These are phyloP conservation scores for Agrochola lychnidis DNA, from an alignment of 2,888 invertebrate genomes.

Conservation along the genomic window DNA sequence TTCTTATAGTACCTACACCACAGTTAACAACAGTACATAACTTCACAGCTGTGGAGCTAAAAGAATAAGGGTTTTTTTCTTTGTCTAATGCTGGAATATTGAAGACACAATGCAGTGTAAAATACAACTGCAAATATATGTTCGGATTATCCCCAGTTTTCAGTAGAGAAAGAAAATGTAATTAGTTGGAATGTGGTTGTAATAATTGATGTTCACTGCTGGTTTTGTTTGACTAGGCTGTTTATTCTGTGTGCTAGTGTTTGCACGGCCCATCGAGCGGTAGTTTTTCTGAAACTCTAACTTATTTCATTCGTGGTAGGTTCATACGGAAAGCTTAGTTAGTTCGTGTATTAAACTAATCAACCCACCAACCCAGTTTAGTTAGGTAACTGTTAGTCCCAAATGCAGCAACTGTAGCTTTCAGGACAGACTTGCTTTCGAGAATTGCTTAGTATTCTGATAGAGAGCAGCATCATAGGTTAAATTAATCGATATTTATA, in stretches of 20 bases:
- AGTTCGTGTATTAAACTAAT: neutral
- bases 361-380: neutral
- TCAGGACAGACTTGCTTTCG: neutral
- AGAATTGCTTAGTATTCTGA: neutral
- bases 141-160: constrained; percentile 8
- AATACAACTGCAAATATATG: constrained; percentile 13
- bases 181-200: constrained; percentile 25
- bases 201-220: constrained; percentile 24
- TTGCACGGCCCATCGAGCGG: neutral
- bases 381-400: neutral
- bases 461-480: neutral
- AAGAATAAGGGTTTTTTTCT: neutral
- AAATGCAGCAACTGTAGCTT: neutral
- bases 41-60: neutral
- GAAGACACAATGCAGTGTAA: constrained; percentile 1
- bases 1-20: constrained; percentile 11
- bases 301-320: neutral
- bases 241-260: constrained; percentile 19
- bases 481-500: neutral
- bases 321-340: neutral
- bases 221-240: constrained; percentile 2
- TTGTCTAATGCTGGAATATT: neutral
- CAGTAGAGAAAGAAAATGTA: constrained; percentile 17
- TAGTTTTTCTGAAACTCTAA: constrained; percentile 10
- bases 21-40: constrained; percentile 10